phyloP scores from a whole-genome alignment of 2,797 vertebrate species.

The Mionectes olivaceus region DNA sequence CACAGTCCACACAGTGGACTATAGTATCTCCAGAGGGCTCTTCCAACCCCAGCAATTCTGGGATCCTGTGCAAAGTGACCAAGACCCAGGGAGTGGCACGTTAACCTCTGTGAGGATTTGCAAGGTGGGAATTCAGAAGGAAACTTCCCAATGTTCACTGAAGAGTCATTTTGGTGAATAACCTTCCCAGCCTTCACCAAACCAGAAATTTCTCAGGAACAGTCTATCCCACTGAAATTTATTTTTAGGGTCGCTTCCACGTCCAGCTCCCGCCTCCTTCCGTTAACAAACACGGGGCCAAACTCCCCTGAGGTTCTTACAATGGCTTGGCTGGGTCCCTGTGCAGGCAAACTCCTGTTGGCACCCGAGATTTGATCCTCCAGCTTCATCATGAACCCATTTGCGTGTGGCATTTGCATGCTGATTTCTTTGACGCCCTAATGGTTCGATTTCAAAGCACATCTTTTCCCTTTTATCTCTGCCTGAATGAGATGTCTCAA shows the following conservation, averaged over 20 bases:
- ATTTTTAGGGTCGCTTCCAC: not conserved
- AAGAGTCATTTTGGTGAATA: not conserved
- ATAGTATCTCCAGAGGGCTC: not conserved
- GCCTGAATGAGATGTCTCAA: conserved; percentile 83
- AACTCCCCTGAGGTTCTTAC: not conserved
- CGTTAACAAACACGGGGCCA: not conserved
- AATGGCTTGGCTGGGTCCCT: not conserved
- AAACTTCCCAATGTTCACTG: not conserved
- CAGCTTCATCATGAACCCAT: conserved; percentile 70
- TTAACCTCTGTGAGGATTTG: not conserved
- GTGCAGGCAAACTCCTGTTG: conserved; percentile 22
- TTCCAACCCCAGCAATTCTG: not conserved
- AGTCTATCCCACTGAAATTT: not conserved
- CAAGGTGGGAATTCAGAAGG: not conserved
- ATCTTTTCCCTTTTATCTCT: conserved; percentile 80
- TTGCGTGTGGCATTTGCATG: conserved; percentile 77
- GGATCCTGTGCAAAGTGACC: not conserved
- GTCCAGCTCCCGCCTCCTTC: not conserved
- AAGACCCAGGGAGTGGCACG: fast-evolving
- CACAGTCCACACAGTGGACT: not conserved
- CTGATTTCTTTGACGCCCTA: conserved; percentile 71
- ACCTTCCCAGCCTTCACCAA: not conserved
- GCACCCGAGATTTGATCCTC: not conserved
- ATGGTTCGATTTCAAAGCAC: conserved; percentile 80
- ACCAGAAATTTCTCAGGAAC: not conserved